phyloP scores from a whole-genome alignment of 2,888 invertebrate genomes.

The Hesperia comma region DNA sequence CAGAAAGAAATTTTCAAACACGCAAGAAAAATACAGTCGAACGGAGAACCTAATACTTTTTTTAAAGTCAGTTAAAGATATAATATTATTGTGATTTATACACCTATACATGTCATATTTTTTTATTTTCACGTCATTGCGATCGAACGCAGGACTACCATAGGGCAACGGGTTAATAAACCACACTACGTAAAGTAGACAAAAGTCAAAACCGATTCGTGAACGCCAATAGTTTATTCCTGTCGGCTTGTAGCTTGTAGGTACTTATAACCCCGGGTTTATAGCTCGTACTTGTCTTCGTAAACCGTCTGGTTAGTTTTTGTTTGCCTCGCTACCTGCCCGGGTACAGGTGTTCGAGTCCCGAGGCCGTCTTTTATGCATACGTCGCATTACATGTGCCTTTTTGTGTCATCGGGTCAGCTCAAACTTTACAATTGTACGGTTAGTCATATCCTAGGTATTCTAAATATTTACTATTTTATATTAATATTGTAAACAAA shows the following conservation, averaged over 20 bases:
- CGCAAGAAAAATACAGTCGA: no score
- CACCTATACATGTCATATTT: no score
- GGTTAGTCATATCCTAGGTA: neutral
- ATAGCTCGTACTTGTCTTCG: slow-evolving; percentile 3
- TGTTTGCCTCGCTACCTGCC: slow-evolving; percentile 24
- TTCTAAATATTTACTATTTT: no score
- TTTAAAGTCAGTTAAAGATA: no score
- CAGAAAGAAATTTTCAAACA: no score
- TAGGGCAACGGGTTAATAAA: neutral
- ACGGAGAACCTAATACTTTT: no score
- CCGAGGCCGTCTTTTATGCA: slow-evolving; percentile 12
- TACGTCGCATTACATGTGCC: neutral
- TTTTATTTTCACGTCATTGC: no score
- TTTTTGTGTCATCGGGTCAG: slow-evolving; percentile 24
- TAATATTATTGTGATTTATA: no score
- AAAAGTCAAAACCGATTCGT: slow-evolving; percentile 2
- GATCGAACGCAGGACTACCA: no score
- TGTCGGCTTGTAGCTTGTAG: no score
- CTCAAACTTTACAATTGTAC: neutral
- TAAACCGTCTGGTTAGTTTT: slow-evolving; percentile 24
- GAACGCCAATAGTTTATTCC: neutral
- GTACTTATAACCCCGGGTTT: slow-evolving; percentile 23
- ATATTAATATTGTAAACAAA: no score
- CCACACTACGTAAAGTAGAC: neutral
- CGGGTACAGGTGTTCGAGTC: slow-evolving; percentile 29